Conservation (phyloP, 1,140 invertebrate species). For the Dinothrombium tinctorium region DNA sequence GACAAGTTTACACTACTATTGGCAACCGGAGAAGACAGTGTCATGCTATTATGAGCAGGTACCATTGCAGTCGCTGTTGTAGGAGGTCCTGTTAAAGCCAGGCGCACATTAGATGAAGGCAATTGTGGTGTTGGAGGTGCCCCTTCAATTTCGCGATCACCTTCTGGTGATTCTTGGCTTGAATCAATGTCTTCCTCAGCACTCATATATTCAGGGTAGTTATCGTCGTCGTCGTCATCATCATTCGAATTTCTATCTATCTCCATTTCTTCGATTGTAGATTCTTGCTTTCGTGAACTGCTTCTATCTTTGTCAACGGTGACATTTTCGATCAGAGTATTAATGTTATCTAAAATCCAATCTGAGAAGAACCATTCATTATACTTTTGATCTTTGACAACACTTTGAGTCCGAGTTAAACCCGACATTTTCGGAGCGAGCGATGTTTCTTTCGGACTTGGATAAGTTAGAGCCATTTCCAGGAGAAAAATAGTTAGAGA, state of each 20-base stretch:
- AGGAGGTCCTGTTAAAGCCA: constrained; percentile 1
- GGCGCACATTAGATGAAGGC: neutral
- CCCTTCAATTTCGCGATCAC: neutral
- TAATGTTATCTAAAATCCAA: constrained; percentile 50
- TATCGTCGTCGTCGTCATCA: constrained; percentile 7
- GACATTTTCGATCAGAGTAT: constrained; percentile 41
- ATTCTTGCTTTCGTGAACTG: neutral
- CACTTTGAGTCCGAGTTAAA: constrained; percentile 4
- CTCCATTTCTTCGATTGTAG: neutral
- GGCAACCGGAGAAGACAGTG: neutral
- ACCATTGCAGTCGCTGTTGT: neutral
- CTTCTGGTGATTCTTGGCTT: neutral
- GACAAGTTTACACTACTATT: too few relatives aligned
- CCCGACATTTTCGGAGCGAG: neutral
- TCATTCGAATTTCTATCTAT: too few relatives aligned
- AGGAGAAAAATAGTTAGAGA: constrained; percentile 62
- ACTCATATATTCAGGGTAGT: constrained; percentile 8
- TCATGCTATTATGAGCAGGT: neutral
- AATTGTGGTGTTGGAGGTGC: neutral
- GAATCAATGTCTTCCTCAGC: constrained; percentile 4
- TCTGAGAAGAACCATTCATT: constrained; percentile 49
- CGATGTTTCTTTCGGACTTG: constrained; percentile 2
- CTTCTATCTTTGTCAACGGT: constrained; percentile 16
- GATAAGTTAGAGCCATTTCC: constrained; percentile 49
- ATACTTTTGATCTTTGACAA: constrained; percentile 34